Evolutionary conservation across 2,797 vertebrate species (phyloP), one percentile per base, ranked within the genome.

Genomic region (Ctenosaura bakeri): DNA sequence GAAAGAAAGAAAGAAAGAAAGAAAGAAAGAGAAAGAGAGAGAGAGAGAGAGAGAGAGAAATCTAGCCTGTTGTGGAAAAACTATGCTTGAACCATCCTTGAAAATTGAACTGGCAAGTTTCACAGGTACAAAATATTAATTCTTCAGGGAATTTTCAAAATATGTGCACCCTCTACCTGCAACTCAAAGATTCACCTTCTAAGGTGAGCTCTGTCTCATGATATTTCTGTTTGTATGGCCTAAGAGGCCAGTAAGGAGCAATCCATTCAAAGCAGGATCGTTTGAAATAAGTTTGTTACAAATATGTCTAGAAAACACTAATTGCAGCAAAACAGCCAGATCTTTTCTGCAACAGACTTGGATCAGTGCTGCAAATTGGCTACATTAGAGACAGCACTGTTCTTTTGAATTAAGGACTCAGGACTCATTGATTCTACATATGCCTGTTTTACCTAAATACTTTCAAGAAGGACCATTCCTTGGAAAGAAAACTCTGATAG

Each of bases 401-500:
- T 84, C 0, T 52, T 92, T 90, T 91, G 82, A 3, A 87, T 52
- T 9, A 42, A 66, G 66, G 88, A 86, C 4, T 83, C 9, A 46
- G 42, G 42, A 78, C 20, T 32, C 79, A 74, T 85, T 83, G 59
- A 74, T 80, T 86, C 83, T 46, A n/a, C n/a, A 54, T 9, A 2
- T 35, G 38, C 5, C 24, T 10, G 86, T 54, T 52, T 81, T 64
- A 91, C 7, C 26, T 90, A 90, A 90, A 92, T 46, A 59, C 59
- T 79, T 86, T 54, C 10, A 85, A 71, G 82, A 90, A 93, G 52
- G n/a, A 3, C 1, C 91, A 89, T 78, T 88, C 29, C 29, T 64
- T 80, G 89, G 88, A 54, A 90, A 90, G n/a, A 42, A 54, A 94
- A 73, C 91, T 74, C 78, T 59, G 74, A 93, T 92, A 88, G 38